phyloP scores from a whole-genome alignment of 1,140 invertebrate species.

The Zaprionus vittiger region DNA sequence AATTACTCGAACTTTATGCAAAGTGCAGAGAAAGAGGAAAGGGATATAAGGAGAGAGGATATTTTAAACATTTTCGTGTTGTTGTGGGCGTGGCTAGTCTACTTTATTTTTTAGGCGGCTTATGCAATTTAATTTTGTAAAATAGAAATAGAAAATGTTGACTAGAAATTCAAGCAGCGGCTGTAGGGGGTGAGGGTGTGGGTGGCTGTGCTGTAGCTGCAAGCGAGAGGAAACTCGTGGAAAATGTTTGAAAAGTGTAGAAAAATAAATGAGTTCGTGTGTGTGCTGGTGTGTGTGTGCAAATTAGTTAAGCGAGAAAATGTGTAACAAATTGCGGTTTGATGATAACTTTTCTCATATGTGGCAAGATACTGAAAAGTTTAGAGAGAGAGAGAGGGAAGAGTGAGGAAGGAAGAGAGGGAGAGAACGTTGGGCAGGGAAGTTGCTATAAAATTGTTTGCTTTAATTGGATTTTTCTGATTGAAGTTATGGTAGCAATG shows the following conservation, averaged over 20 bases:
- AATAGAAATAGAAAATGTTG: constrained; percentile 33
- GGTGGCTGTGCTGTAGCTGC: neutral
- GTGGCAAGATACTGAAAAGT: constrained; percentile 1
- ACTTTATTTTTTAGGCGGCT: constrained; percentile 21
- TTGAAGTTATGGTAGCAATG: neutral
- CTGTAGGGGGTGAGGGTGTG: neutral
- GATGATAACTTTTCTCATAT: constrained; percentile 41
- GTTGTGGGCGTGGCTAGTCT: constrained; percentile 36
- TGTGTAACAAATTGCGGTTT: constrained; percentile 28
- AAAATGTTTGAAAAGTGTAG: constrained; percentile 24
- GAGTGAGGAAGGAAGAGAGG: too few relatives aligned
- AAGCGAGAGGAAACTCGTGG: constrained; percentile 7
- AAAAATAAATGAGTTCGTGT: constrained; percentile 22
- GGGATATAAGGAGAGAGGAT: neutral
- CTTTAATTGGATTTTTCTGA: constrained; percentile 32
- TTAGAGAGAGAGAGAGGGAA: neutral
- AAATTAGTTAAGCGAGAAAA: constrained; percentile 36
- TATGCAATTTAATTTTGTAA: constrained; percentile 33
- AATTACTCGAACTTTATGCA: constrained; percentile 54
- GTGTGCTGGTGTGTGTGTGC: neutral
- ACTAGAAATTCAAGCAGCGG: constrained; percentile 22
- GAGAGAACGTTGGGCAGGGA: too few relatives aligned
- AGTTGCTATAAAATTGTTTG: constrained; percentile 2
- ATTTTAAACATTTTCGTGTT: constrained; percentile 47
- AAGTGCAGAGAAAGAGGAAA: constrained; percentile 12